phyloP scores from a whole-genome alignment of 1,140 invertebrate species.

The Paramacrobiotus metropolitanus region DNA sequence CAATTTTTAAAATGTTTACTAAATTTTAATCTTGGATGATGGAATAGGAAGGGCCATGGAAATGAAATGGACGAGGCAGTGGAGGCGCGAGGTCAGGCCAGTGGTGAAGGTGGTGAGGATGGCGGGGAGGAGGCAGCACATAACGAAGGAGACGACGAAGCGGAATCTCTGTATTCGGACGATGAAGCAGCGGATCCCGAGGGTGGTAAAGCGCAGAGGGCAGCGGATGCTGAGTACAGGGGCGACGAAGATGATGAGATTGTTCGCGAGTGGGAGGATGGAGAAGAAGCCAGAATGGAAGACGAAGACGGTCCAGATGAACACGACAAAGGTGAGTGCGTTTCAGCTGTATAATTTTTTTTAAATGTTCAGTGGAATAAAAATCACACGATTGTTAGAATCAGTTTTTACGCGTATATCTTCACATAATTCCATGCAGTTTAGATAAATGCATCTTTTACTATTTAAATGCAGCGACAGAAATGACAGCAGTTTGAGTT shows the following conservation, averaged over 20 bases:
- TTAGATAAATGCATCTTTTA: no score
- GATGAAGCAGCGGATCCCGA: conserved; percentile 32
- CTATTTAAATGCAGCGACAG: no score
- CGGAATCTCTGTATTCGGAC: conserved; percentile 31
- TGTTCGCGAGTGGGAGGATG: conserved; percentile 33
- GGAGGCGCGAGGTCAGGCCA: conserved; percentile 13
- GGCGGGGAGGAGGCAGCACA: conserved; percentile 22
- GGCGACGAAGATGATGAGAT: conserved; percentile 27
- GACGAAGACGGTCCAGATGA: conserved; percentile 34
- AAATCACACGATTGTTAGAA: no score
- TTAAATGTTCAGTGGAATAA: no score
- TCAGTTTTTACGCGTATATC: neutral
- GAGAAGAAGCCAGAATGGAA: conserved; percentile 54
- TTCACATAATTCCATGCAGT: no score
- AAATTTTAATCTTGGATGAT: no score
- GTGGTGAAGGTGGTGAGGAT: conserved; percentile 18
- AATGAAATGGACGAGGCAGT: conserved; percentile 10
- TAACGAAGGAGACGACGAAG: conserved; percentile 24
- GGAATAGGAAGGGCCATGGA: conserved; percentile 8
- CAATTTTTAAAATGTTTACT: no score
- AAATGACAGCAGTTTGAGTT: no score
- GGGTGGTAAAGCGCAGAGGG: conserved; percentile 17
- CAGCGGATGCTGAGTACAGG: conserved; percentile 14
- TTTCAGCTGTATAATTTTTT: no score
- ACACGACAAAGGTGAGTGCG: conserved; percentile 5